Conservation (phyloP, 2,113 vertebrate genomes). For the Rhodinocichla rosea region DNA sequence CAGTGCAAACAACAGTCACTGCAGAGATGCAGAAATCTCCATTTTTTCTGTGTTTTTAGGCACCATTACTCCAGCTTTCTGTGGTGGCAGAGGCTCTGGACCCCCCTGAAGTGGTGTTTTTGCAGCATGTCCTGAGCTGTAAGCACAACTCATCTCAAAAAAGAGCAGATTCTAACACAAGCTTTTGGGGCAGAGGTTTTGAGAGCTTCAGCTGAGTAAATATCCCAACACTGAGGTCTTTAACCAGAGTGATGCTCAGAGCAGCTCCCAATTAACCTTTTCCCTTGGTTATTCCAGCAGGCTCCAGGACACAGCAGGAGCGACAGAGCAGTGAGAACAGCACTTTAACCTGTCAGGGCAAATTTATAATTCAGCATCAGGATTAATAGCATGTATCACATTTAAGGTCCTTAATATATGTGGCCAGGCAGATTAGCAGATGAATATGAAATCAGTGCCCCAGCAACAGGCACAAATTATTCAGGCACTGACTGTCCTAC, state of each 20-base stretch:
- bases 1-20: neutral
- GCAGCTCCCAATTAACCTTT: neutral
- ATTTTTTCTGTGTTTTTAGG: neutral
- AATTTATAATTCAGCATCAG: neutral
- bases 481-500: neutral
- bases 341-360: neutral
- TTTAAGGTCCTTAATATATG: neutral
- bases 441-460: neutral
- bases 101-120: neutral
- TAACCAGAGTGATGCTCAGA: neutral
- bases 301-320: neutral
- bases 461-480: neutral
- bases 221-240: neutral
- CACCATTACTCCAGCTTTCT: neutral
- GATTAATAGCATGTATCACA: neutral
- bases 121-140: neutral
- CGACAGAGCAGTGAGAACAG: neutral
- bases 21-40: neutral
- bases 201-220: neutral
- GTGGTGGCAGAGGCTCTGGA: neutral
- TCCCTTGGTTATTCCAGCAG: neutral
- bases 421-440: neutral
- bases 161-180: neutral
- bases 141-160: neutral
- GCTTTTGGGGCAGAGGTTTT: neutral